Base-by-base conservation (phyloP, 2,113 vertebrate species). In the Pituophis catenifer region DNA sequence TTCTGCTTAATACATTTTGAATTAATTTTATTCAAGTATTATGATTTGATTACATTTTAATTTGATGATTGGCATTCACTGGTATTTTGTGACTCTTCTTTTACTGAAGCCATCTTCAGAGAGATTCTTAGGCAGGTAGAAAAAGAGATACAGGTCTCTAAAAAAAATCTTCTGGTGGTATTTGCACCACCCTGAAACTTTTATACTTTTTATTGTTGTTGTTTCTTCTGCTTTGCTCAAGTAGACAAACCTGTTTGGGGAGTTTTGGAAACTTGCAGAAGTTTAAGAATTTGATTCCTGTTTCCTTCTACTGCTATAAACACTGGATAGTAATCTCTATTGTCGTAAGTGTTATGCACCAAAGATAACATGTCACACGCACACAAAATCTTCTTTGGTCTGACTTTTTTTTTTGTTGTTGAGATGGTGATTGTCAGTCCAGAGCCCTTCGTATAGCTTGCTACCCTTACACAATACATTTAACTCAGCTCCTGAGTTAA, bases 201-300 rank as follows among this genome's bases (percentile, higher is more conserved):
- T 59, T 87, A 54, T n/a, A 81, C 75, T 52, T 70, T 70, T 53
- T 62, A 12, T 88, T 15, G 17, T 95, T 94, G 94, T 95, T 94
- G 94, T 58, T 91, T 91, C 65, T 44, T 85, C 38, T 81, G 19
- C n/a, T 91, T 52, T 59, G 90, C 29, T 33, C 26, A 91, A 89
- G 90, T 19, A 81, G 90, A 89, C 88, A 85, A 93, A 93, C 90
- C 88, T 93, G 93, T 93, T 58, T 58, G 13, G 85, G 88, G 59
- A 90, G 95, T 91, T 92, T 91, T 55, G 70, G 88, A 92, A 93
- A 93, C 65, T 29, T 89, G 75, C 90, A 88, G 65, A 93, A 94
- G 94, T 93, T 93, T 75, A 90, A 94, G 90, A 93, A 93, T 92
- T 50, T 8, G 0, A 9, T 38, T 8, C 53, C 89, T 19, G 94